Percentiles rank a stretch among this genome's conserved stretches.
Conservation (phyloP, 2,797 vertebrate genomes). For the Sebastes hubbsi region DNA sequence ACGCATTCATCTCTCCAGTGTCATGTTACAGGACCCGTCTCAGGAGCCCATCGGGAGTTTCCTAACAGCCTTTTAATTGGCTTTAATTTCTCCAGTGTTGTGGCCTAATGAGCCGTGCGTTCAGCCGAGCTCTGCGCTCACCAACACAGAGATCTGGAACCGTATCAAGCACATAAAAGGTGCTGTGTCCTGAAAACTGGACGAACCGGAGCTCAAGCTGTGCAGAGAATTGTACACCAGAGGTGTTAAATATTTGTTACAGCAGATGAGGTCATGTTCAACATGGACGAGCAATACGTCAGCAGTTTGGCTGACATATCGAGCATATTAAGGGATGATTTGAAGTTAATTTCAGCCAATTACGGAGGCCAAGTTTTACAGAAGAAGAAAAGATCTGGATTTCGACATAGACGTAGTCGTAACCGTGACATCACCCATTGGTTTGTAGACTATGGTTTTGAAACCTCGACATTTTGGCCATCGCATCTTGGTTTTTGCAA, state of each 20-base stretch:
- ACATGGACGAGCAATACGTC: background rate
- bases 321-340: background rate
- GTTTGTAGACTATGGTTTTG: too few relatives aligned
- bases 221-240: background rate
- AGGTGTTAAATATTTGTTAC: conserved; percentile 32
- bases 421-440: too few relatives aligned
- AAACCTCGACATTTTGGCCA: too few relatives aligned
- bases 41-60: conserved; percentile 32
- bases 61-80: conserved; percentile 58
- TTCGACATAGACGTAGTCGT: too few relatives aligned
- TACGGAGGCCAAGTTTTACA: background rate
- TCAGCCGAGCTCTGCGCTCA: conserved; percentile 9
- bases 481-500: too few relatives aligned
- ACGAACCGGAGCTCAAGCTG: conserved; percentile 21
- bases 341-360: background rate
- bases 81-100: conserved; percentile 60
- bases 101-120: conserved; percentile 42
- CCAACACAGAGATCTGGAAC: conserved; percentile 28
- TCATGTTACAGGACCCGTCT: conserved; percentile 40
- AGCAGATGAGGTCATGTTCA: conserved; percentile 24
- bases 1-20: conserved; percentile 26
- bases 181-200: conserved; percentile 17
- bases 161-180: conserved; percentile 21
- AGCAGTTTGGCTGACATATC: background rate
- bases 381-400: background rate